Base-by-base conservation (phyloP, 30 jellyfish, hydroid and myxozoan genomes). In the Hydractinia symbiolongicarpus region DNA sequence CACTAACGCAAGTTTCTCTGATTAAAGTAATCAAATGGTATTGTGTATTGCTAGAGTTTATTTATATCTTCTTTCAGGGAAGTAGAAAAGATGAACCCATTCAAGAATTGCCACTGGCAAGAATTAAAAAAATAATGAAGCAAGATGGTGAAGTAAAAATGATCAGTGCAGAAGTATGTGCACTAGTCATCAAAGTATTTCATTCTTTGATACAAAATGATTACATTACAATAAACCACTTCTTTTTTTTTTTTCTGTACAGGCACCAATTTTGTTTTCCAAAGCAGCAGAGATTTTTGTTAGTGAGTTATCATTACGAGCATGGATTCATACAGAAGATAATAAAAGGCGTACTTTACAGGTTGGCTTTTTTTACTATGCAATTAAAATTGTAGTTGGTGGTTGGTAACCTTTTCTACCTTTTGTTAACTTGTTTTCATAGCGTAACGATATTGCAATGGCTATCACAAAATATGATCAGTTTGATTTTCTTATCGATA, bases 291-390 rank as follows among this genome's bases (percentile, higher is more conserved):
- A 90, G 53, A 90, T 90, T 4, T 90, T 90, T 79, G 79, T 90
- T 80, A 90, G 97, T 79, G 97, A 90, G 77, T 77, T 90, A 64
- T 85, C 97, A 50, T 66, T 90, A 61, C 67, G 97, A 15, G 97
- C 97, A 1, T 90, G 97, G 97, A 90, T 90, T 53, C 97, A 90
- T 73, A 90, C 97, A 70, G 97, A 90, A 79, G 97, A 90, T 82
- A 90, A 90, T 66, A 90, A 90, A 82, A 73, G 97, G 56, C 67
- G 97, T 72, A 90, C 97, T 8, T 79, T 90, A 54, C 97, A 90
- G 90, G 97, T 90, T 16, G 61, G 53, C 1, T 30, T 30, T 30
- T 30, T 30, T 30, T 30, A 30, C 44, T 30, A 0, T 30, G 44
- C 2, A 30, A 30, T 30, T n/a, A n/a, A n/a, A n/a, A n/a, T 30